Percentiles rank a stretch among this genome's conserved stretches.
Conservation (phyloP, 1,140 invertebrate genomes). For the Ladona fulva region DNA sequence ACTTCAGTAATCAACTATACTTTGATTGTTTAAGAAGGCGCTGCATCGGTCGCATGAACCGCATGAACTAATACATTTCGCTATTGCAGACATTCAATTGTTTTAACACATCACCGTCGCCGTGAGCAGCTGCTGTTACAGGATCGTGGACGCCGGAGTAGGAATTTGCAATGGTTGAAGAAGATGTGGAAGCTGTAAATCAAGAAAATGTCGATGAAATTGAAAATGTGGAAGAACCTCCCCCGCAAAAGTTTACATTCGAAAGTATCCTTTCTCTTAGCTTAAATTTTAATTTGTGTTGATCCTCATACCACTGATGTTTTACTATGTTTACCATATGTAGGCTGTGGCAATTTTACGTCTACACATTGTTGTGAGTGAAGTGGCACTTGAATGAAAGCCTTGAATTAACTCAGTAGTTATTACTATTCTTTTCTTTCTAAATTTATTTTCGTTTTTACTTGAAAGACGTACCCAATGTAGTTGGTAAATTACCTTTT, state of each 20-base stretch:
- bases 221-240: constrained; percentile 5
- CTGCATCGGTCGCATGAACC: constrained; percentile 13
- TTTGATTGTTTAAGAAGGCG: constrained; percentile 11
- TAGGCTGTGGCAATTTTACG: too few species aligned
- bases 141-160: constrained; percentile 16
- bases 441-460: too few species aligned
- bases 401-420: too few species aligned
- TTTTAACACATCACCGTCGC: too few species aligned
- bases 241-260: constrained; percentile 22
- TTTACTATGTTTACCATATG: too few species aligned
- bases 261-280: constrained; percentile 27
- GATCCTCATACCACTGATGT: too few species aligned
- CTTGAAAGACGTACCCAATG: too few species aligned
- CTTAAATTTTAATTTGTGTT: background rate
- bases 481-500: too few species aligned
- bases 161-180: constrained; percentile 13
- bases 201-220: constrained; percentile 19
- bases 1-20: background rate
- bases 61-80: constrained; percentile 8
- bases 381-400: too few species aligned
- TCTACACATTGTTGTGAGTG: too few species aligned
- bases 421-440: background rate
- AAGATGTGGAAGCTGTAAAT: constrained; percentile 17
- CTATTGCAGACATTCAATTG: background rate
- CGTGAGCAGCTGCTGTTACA: background rate